phyloP scores from a whole-genome alignment of 2,888 invertebrate genomes.

The Leptothorax acervorum region DNA sequence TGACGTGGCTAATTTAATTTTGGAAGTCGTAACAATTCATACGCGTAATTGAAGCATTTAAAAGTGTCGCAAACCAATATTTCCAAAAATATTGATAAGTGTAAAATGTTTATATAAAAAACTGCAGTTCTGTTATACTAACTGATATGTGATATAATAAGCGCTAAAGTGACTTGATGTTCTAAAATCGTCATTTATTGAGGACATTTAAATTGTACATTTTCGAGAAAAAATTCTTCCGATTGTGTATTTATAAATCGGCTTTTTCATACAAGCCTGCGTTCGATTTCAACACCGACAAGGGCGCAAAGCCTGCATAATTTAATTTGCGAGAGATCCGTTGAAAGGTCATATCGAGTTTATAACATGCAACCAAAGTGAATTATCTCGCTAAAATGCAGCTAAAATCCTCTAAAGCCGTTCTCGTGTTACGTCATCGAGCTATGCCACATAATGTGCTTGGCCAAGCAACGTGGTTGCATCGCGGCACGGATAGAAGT shows the following conservation, averaged over 20 bases:
- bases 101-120: slow-evolving; percentile 6
- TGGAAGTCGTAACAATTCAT: neutral
- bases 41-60: neutral
- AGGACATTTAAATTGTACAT: neutral
- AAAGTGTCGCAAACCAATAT: neutral
- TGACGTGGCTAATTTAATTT: neutral
- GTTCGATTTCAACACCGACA: neutral
- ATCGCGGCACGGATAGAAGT: slow-evolving; percentile 35
- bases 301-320: neutral
- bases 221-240: slow-evolving; percentile 3
- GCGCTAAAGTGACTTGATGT: no score
- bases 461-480: slow-evolving; percentile 40
- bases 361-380: slow-evolving; percentile 39
- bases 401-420: slow-evolving; percentile 52
- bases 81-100: neutral
- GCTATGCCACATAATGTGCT: slow-evolving; percentile 39
- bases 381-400: slow-evolving; percentile 46
- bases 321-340: slow-evolving; percentile 19
- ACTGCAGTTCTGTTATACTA: neutral
- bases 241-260: neutral
- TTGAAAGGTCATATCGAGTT: slow-evolving; percentile 41
- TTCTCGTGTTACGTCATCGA: slow-evolving; percentile 51
- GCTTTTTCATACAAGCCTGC: neutral
- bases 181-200: neutral
- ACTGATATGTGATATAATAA: no score